phyloP scores from a whole-genome alignment of 35 echinoderm and acorn worm genomes.

The Holothuria glaberrima region DNA sequence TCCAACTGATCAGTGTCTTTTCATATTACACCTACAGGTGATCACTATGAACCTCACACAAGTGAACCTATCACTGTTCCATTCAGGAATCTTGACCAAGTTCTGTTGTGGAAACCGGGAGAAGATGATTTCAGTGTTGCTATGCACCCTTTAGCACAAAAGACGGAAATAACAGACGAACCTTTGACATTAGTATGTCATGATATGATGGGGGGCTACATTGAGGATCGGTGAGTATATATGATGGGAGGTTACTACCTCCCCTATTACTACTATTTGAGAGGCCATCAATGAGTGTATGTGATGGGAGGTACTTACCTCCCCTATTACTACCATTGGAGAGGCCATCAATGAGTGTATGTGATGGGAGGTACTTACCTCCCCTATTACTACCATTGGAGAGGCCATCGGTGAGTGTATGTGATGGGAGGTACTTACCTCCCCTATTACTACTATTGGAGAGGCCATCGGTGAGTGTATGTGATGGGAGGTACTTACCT shows the following conservation, averaged over 20 bases:
- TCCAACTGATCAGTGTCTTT: neutral
- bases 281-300: too few relatives aligned
- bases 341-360: too few relatives aligned
- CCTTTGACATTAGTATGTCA: constrained; percentile 92
- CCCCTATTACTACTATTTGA: too few relatives aligned
- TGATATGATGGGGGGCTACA: constrained; percentile 97
- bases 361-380: too few relatives aligned
- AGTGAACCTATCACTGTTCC: constrained; percentile 90
- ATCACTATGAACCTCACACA: constrained; percentile 78
- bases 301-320: too few relatives aligned
- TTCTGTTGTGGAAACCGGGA: constrained; percentile 83
- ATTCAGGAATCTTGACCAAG: constrained; percentile 78
- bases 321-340: too few relatives aligned
- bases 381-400: too few relatives aligned
- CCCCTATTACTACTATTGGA: too few relatives aligned
- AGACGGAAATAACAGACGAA: constrained; percentile 30
- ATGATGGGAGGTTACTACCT: neutral
- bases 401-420: too few relatives aligned
- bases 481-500: too few relatives aligned
- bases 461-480: too few relatives aligned
- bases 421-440: too few relatives aligned
- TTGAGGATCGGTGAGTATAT: constrained; percentile 76
- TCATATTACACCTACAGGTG: constrained; percentile 22
- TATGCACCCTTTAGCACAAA: constrained; percentile 45
- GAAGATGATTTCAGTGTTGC: constrained; percentile 87